Evolutionary conservation across 2,888 invertebrate species (phyloP).

Genomic region (Plusia festucae): DNA sequence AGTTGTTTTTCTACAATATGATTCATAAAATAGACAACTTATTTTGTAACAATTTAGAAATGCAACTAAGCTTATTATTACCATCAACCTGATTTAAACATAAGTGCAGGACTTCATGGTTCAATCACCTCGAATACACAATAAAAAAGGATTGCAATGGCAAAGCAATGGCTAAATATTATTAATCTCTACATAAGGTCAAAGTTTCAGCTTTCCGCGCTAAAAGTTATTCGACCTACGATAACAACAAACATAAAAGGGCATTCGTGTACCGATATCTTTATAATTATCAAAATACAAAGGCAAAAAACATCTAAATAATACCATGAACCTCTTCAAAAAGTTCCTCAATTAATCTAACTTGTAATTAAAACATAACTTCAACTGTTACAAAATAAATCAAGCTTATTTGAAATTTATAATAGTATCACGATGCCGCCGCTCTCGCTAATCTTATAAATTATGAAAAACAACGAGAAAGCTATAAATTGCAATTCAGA

Average conservation of each 20-base stretch:
- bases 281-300: background rate
- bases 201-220: too few relatives aligned
- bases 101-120: too few relatives aligned
- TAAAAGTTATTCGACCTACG: too few relatives aligned
- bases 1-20: background rate
- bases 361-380: constrained; percentile 65
- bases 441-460: constrained; percentile 76
- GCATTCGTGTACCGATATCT: background rate
- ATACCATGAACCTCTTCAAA: background rate
- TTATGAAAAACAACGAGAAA: constrained; percentile 82
- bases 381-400: constrained; percentile 69
- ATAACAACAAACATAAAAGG: too few relatives aligned
- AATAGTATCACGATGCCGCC: constrained; percentile 70
- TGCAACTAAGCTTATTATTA: too few relatives aligned
- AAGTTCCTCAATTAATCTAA: constrained; percentile 18
- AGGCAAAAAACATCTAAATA: background rate
- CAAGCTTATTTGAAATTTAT: constrained; percentile 79
- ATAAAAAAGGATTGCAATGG: too few relatives aligned
- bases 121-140: too few relatives aligned
- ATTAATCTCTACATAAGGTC: too few relatives aligned
- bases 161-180: too few relatives aligned
- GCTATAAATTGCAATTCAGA: constrained; percentile 79
- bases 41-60: background rate
- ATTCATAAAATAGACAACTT: background rate
- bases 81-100: too few relatives aligned